phyloP scores from a whole-genome alignment of 2,888 invertebrate species.

The Microctonus brassicae region DNA sequence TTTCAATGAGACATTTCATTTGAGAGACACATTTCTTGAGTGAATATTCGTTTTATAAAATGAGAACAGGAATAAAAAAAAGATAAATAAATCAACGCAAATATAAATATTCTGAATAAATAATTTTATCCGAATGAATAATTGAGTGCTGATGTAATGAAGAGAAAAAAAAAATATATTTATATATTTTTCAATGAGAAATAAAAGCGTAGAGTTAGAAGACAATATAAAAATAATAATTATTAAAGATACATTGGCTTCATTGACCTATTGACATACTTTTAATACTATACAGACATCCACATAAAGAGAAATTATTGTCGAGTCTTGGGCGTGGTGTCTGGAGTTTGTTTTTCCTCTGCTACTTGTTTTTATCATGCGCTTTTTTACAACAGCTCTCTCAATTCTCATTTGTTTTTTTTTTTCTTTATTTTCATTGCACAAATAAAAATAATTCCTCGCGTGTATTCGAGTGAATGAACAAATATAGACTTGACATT shows the following conservation, averaged over 20 bases:
- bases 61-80: conserved; percentile 21
- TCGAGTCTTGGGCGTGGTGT: not conserved
- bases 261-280: conserved; percentile 62
- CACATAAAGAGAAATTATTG: conserved; percentile 12
- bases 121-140: not conserved
- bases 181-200: too few species aligned
- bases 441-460: too few species aligned
- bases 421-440: conserved; percentile 6
- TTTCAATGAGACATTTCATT: not conserved
- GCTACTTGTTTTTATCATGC: too few species aligned
- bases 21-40: not conserved
- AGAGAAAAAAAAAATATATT: not conserved
- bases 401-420: not conserved
- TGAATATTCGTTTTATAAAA: not conserved
- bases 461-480: too few species aligned
- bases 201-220: too few species aligned
- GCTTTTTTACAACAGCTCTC: too few species aligned
- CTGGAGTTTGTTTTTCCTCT: conserved; percentile 11
- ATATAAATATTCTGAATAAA: conserved; percentile 38
- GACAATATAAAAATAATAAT: too few species aligned
- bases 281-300: conserved; percentile 50
- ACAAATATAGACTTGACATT: too few species aligned
- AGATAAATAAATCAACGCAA: conserved; percentile 19
- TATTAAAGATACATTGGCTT: conserved; percentile 41
- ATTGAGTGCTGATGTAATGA: not conserved